Evolutionary conservation across 2,113 vertebrate genomes (phyloP).

Genomic region (Hyperoodon ampullatus): DNA sequence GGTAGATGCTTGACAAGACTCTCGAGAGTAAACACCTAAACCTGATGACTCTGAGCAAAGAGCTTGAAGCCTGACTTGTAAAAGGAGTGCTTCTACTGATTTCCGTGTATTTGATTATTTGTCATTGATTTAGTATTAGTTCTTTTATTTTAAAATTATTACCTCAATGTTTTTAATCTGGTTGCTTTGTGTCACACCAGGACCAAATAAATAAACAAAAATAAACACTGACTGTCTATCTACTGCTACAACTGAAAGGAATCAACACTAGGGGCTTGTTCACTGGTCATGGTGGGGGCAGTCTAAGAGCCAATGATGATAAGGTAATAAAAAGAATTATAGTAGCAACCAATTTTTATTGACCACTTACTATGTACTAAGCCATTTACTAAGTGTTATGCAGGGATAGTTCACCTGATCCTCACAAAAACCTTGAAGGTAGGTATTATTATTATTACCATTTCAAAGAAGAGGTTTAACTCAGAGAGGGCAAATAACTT

Average conservation of each 20-base stretch:
- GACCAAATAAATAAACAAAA: background rate
- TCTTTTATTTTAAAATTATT: conserved; percentile 2
- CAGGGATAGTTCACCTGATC: background rate
- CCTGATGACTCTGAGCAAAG: background rate
- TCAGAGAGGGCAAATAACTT: background rate
- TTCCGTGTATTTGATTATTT: background rate
- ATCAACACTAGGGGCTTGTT: background rate
- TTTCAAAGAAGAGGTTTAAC: conserved; percentile 25
- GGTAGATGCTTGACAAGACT: background rate
- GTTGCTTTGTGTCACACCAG: conserved; percentile 32
- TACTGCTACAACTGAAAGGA: background rate
- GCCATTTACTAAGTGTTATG: background rate
- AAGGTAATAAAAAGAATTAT: background rate
- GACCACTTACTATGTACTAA: background rate
- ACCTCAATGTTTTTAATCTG: background rate
- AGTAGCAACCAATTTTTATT: background rate
- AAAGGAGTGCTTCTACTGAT: background rate
- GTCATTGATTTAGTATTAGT: background rate
- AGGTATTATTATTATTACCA: background rate
- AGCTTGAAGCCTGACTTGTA: background rate
- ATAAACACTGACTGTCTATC: background rate
- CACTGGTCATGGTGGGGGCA: background rate
- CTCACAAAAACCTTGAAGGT: background rate
- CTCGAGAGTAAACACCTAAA: background rate
- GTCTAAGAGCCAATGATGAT: background rate